phyloP scores from a whole-genome alignment of 2,797 vertebrate genomes.

The Tauraco hartlaubi region DNA sequence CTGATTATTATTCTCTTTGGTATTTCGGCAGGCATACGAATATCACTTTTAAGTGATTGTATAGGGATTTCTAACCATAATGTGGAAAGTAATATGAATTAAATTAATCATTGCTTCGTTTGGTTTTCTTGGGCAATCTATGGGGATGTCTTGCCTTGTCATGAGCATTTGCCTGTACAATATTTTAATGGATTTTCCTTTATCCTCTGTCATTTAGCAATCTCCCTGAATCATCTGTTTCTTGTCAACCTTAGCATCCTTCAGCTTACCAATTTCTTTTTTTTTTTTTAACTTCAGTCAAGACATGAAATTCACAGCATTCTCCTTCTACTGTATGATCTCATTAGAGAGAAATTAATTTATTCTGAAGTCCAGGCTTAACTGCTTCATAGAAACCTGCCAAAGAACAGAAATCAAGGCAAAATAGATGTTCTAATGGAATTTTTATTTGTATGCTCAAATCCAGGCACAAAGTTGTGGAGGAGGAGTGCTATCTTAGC shows the following conservation, averaged over 20 bases:
- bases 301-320: not conserved
- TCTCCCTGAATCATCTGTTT: constrained; percentile 12
- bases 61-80: not conserved
- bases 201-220: not conserved
- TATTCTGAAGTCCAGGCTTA: not conserved
- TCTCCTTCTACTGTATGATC: not conserved
- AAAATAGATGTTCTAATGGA: not conserved
- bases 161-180: not conserved
- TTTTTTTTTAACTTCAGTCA: not conserved
- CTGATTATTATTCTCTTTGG: not conserved
- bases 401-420: not conserved
- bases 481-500: not conserved
- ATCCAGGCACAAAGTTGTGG: not conserved
- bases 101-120: not conserved
- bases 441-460: not conserved
- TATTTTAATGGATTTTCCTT: not conserved
- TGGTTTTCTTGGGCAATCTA: not conserved
- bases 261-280: not conserved
- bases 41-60: not conserved
- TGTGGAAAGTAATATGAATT: not conserved
- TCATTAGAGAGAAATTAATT: not conserved
- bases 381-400: not conserved
- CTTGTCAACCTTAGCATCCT: constrained; percentile 2
- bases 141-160: not conserved
- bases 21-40: not conserved